These are phyloP conservation scores for Propsilocerus akamusi DNA, from an alignment of 1,140 invertebrate species.

Conservation along the genomic window DNA sequence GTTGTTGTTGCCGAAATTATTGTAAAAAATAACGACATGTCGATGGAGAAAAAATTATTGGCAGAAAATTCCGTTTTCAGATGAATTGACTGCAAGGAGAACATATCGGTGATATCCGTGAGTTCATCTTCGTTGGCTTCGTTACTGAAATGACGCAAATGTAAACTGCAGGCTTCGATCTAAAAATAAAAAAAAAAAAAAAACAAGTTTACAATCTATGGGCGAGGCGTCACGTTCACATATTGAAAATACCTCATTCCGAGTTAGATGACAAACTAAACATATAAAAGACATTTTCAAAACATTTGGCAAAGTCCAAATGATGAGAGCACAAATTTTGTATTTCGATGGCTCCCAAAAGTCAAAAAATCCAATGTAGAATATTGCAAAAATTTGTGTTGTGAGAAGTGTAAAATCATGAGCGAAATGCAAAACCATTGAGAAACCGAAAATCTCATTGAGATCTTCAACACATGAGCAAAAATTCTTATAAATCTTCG, in stretches of 20 bases:
- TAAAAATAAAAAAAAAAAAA: neutral
- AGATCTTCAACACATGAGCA: neutral
- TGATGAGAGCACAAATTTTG: neutral
- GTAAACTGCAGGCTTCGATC: neutral
- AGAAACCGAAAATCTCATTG: neutral
- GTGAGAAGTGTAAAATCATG: neutral
- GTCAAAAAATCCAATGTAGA: neutral
- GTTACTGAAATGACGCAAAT: neutral
- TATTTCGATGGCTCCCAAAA: neutral
- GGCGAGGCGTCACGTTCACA: too few relatives aligned
- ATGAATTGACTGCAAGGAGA: neutral
- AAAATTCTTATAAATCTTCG: neutral
- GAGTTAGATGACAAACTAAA: neutral
- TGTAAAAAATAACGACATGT: neutral
- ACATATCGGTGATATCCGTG: neutral
- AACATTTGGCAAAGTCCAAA: neutral
- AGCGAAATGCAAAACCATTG: neutral
- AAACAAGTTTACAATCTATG: neutral
- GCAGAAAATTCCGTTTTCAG: neutral
- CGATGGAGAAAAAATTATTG: neutral
- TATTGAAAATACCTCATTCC: neutral
- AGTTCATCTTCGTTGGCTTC: neutral
- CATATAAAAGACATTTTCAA: neutral
- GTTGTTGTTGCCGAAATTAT: conserved; percentile 1
- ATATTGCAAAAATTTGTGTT: neutral